These are phyloP conservation scores for Charanyca ferruginea DNA, from an alignment of 2,888 invertebrate species.

Conservation along the genomic window DNA sequence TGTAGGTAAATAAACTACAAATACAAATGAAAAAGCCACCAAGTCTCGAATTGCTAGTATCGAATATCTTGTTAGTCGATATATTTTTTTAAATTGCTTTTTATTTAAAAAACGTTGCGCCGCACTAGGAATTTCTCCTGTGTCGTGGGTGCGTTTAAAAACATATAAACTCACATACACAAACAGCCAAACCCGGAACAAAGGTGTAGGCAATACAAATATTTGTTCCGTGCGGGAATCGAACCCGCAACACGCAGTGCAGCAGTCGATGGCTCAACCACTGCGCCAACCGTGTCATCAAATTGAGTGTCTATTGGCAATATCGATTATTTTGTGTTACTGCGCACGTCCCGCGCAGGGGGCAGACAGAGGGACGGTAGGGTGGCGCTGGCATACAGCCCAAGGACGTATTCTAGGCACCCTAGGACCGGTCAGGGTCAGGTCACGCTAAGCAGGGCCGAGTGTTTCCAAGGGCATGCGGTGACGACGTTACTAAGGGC, in stretches of 20 bases:
- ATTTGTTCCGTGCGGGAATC: too few relatives aligned
- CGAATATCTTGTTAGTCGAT: conserved; percentile 59
- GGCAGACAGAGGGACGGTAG: conserved; percentile 36
- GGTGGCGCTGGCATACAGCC: conserved; percentile 79
- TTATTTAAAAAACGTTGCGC: too few relatives aligned
- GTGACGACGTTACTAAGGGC: conserved; percentile 24
- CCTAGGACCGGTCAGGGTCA: conserved; percentile 87
- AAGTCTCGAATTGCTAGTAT: conserved; percentile 63
- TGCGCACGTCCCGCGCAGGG: conserved; percentile 66
- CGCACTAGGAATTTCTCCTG: too few relatives aligned
- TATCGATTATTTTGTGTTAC: conserved; percentile 80
- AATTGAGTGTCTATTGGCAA: conserved; percentile 78
- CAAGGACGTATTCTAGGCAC: conserved; percentile 84
- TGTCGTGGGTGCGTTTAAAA: too few relatives aligned
- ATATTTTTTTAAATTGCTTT: too few relatives aligned
- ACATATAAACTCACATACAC: too few relatives aligned
- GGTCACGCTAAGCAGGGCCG: conserved; percentile 63
- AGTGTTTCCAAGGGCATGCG: conserved; percentile 54
- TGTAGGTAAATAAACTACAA: conserved; percentile 57
- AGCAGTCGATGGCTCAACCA: too few relatives aligned
- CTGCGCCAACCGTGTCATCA: too few relatives aligned
- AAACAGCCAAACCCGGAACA: too few relatives aligned
- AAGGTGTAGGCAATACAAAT: too few relatives aligned
- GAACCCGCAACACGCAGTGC: too few relatives aligned
- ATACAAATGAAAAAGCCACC: conserved; percentile 63